These are phyloP conservation scores for Oceanodroma leucorhoa DNA, from an alignment of 2,797 vertebrate genomes.

Conservation along the genomic window DNA sequence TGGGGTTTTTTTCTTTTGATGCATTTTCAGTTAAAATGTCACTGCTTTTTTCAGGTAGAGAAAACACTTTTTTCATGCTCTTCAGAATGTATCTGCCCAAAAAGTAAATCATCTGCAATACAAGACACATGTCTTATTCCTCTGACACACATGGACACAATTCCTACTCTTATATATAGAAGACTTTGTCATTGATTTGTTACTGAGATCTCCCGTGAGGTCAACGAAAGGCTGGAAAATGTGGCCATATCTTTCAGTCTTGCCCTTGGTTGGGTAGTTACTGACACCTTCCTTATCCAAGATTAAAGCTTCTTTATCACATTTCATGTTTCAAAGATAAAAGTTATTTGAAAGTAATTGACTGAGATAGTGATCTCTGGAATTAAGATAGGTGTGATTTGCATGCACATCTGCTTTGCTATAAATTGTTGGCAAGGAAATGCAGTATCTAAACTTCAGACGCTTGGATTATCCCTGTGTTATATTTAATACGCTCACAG, in stretches of 20 bases:
- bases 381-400: conserved; percentile 61
- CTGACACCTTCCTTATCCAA: conserved; percentile 51
- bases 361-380: conserved; percentile 43
- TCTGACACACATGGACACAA: not conserved
- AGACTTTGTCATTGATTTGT: conserved; percentile 55
- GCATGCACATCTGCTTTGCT: conserved; percentile 56
- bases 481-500: not conserved
- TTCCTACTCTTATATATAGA: not conserved
- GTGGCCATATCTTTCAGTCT: conserved; percentile 51
- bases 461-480: not conserved
- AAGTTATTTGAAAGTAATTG: conserved; percentile 70
- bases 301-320: conserved; percentile 42
- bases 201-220: conserved; percentile 61
- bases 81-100: not conserved
- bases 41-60: not conserved
- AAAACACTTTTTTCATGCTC: not conserved
- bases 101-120: not conserved
- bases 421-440: conserved; percentile 55
- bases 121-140: not conserved
- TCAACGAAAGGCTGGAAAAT: conserved; percentile 55
- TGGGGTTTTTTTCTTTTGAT: not conserved
- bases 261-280: conserved; percentile 54
- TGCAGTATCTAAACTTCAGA: conserved; percentile 6
- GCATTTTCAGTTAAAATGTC: not conserved
- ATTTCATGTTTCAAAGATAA: conserved; percentile 47